Evolutionary conservation across 1,140 invertebrate genomes (phyloP), one percentile per base, ranked within the genome.

Genomic region (Ceratosolen fusciceps): DNA sequence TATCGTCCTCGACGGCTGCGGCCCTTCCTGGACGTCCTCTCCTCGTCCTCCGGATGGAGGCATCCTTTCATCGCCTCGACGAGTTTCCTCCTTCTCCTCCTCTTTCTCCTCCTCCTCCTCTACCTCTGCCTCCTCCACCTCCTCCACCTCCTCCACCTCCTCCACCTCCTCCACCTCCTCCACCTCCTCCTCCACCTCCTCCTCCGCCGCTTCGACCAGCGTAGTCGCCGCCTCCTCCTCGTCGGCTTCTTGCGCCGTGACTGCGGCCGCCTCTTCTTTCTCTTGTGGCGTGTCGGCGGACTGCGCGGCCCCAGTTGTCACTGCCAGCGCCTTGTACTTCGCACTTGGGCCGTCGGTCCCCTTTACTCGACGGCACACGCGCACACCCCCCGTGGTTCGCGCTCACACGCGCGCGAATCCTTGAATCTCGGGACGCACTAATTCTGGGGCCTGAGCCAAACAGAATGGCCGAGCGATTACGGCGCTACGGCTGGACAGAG

Each of bases 31-130:
- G 85, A 86, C 73, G 73, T 80, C 73, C 65, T 80, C 86, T 84
- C 85, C 84, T 84, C 83, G 83, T 85, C 84, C 84, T 87, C 85
- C 85, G 83, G 84, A 85, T 84, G 88, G 82, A 87, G 87, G 89
- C 89, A 90, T 90, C 84, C 87, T 90, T 86, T 90, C 89, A 90
- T 90, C 85, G 88, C 88, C 89, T 86, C 87, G 83, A 82, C 83
- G 73, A 60, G 74, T 84, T 78, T 82, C 84, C 49, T 39, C 68
- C 52, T 43, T 54, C 54, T 60, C 31, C 77, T 43, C 67, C 43
- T 37, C 49, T 75, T 78, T 47, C 49, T 52, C 67, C 68, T 54
- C 37, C 52, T 73, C 56, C 76, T 43, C 37, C 34, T 72, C 67
- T 60, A 68, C 72, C 77, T 82, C 78, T 68, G 77, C 71, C 68